Percentiles rank a stretch among this genome's conserved stretches.
phyloP scores from a whole-genome alignment of 2,888 invertebrate species.

The Merodon equestris region DNA sequence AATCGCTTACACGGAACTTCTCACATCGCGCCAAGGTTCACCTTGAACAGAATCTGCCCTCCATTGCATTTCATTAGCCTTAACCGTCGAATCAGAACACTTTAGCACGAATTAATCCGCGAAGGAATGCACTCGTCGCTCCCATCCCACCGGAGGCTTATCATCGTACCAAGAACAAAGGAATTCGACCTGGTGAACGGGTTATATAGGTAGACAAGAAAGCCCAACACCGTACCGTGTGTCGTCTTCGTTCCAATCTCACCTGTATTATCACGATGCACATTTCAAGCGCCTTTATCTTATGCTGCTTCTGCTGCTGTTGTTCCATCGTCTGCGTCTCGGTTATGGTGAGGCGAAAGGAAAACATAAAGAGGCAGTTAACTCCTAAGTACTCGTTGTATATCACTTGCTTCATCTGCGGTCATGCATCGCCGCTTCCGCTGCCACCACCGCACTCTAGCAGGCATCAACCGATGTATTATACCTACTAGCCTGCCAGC shows the following conservation, averaged over 20 bases:
- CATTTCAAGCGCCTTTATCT: slow-evolving; percentile 65
- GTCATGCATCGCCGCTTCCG: slow-evolving; percentile 61
- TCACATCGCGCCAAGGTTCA: slow-evolving; percentile 11
- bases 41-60: slow-evolving; percentile 19
- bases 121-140: slow-evolving; percentile 6
- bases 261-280: slow-evolving; percentile 65
- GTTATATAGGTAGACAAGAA: slow-evolving; percentile 15
- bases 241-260: slow-evolving; percentile 53
- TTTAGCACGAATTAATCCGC: slow-evolving; percentile 28
- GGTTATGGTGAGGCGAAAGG: background rate
- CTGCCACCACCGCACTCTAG: slow-evolving; percentile 26
- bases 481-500: slow-evolving; percentile 26
- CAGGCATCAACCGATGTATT: slow-evolving; percentile 42
- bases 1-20: slow-evolving; percentile 7
- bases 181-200: slow-evolving; percentile 24
- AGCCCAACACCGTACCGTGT: slow-evolving; percentile 4
- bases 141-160: slow-evolving; percentile 1
- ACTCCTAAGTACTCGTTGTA: slow-evolving; percentile 65
- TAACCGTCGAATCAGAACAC: slow-evolving; percentile 20
- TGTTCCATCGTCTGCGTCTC: no score
- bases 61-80: slow-evolving; percentile 24
- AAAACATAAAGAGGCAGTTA: slow-evolving; percentile 64
- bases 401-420: slow-evolving; percentile 65
- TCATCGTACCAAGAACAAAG: slow-evolving; percentile 37
- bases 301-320: slow-evolving; percentile 32